A percentile compares a stretch with the other conserved stretches of the same genome.
Conservation (phyloP, 2,113 vertebrate species). For the Anguilla japonica region DNA sequence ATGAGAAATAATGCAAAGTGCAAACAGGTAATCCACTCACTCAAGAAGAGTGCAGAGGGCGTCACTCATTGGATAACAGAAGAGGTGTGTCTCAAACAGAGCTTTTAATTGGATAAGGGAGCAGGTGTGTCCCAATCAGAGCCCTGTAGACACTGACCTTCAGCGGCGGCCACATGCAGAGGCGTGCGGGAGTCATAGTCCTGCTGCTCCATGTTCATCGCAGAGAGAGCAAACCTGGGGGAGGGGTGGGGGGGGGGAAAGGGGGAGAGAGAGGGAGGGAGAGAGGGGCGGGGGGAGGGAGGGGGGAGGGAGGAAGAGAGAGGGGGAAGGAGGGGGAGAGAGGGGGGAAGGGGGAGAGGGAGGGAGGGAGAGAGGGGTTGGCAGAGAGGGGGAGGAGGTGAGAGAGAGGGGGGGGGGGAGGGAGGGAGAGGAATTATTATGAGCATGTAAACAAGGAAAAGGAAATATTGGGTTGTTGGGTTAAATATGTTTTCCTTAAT, state of each 20-base stretch:
- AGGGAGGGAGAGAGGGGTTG: neutral
- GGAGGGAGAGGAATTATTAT: neutral
- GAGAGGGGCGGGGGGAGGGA: no score
- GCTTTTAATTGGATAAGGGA: no score
- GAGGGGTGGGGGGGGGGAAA: neutral
- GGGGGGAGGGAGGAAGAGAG: slow-evolving; percentile 39
- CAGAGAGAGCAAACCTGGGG: slow-evolving; percentile 80
- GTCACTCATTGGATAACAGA: no score
- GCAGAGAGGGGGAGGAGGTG: neutral
- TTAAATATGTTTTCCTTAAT: no score
- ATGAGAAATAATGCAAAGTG: no score
- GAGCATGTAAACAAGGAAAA: neutral
- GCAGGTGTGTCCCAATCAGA: no score
- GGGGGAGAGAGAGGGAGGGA: neutral
- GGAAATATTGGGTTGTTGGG: no score
- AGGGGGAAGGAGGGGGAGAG: neutral
- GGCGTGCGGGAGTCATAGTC: slow-evolving; percentile 83
- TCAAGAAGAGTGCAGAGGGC: no score
- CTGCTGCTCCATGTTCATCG: slow-evolving; percentile 82
- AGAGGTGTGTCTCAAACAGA: no score
- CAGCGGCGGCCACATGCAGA: slow-evolving; percentile 79
- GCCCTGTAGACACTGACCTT: slow-evolving; percentile 63
- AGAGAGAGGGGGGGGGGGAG: neutral
- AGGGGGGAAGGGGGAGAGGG: neutral
- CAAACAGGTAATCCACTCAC: no score